Evolutionary conservation across 2,797 vertebrate genomes (phyloP), one percentile per base, ranked within the genome.

Genomic region (Ctenopoma kingsleyae): DNA sequence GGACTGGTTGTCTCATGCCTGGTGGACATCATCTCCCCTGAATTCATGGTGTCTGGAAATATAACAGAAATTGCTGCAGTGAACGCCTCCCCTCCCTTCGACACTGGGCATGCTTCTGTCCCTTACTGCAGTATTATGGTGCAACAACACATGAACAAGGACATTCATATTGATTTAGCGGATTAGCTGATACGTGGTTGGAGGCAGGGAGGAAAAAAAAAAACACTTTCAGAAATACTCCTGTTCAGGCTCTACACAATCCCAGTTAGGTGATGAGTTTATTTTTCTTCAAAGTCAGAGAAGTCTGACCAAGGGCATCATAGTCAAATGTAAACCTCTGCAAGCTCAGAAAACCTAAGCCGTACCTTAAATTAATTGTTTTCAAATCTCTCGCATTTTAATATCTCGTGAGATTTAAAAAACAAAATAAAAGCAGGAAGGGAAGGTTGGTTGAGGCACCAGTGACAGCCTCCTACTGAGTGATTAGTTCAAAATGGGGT

Each of bases 21-120:
- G 40, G 52, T 62, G 78, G 71, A 80, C 49, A 67, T 50, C 54
- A 71, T 53, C 36, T 76, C 71, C 74, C 32, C 75, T 43, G 60
- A 84, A 67, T 82, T 74, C 60, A 52, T 11, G 71, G 62, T 74
- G 61, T 44, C 44, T 58, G 55, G 78, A 82, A 82, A 85, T 76
- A 84, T 85, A 89, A 90, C 81, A 88, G 85, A 80, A 64, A 83
- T 16, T 87, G 77, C 88, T 90, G 92, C 88, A 92, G 85, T 78
- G 84, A 86, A 83, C 73, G 67, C 80, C 84, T 83, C 87, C 83
- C 83, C 83, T 82, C 81, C 71, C 81, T 68, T 44, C 55, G 38
- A 70, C 74, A 74, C 59, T 56, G 61, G 51, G 50, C 50, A 67
- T 74, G 71, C 56, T 80, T 81, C 68, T 77, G 71, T 87, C 68